These are phyloP conservation scores for Drosophila murphyi DNA, from an alignment of 1,140 invertebrate species.

Conservation along the genomic window DNA sequence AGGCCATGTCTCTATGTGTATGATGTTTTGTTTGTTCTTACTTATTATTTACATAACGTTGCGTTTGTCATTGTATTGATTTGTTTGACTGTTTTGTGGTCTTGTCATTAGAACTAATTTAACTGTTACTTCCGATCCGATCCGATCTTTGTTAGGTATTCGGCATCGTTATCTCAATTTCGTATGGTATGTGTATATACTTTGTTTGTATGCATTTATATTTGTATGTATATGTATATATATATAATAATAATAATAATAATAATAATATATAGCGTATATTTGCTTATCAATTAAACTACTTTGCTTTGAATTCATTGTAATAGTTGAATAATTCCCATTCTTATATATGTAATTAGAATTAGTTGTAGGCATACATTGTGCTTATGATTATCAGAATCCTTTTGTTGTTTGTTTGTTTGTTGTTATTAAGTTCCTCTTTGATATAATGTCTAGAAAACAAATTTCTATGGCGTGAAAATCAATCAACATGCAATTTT, in stretches of 20 bases:
- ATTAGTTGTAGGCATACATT: constrained; percentile 61
- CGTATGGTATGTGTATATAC: constrained; percentile 33
- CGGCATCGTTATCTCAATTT: constrained; percentile 19
- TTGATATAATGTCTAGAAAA: constrained; percentile 12
- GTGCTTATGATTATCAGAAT: constrained; percentile 80
- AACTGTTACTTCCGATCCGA: constrained; percentile 46
- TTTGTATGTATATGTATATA: constrained; percentile 55
- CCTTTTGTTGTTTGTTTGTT: constrained; percentile 43
- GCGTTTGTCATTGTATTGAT: constrained; percentile 57
- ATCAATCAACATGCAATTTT: constrained; percentile 27
- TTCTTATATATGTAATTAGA: constrained; percentile 44
- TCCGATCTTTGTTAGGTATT: constrained; percentile 6
- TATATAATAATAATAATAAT: constrained; percentile 44
- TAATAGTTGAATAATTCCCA: constrained; percentile 30
- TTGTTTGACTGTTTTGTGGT: constrained; percentile 57
- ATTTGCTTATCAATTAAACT: constrained; percentile 73
- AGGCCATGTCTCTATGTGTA: constrained; percentile 38
- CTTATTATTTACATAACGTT: constrained; percentile 48
- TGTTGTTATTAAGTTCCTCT: constrained; percentile 27
- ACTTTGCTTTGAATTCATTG: constrained; percentile 54
- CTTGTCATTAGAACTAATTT: constrained; percentile 64
- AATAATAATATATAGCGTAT: constrained; percentile 34
- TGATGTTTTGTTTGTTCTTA: constrained; percentile 35
- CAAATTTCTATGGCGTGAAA: constrained; percentile 44
- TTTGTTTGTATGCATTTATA: constrained; percentile 43